Conservation (phyloP, 2,113 vertebrate genomes). For the Hyperopisus bebe region DNA sequence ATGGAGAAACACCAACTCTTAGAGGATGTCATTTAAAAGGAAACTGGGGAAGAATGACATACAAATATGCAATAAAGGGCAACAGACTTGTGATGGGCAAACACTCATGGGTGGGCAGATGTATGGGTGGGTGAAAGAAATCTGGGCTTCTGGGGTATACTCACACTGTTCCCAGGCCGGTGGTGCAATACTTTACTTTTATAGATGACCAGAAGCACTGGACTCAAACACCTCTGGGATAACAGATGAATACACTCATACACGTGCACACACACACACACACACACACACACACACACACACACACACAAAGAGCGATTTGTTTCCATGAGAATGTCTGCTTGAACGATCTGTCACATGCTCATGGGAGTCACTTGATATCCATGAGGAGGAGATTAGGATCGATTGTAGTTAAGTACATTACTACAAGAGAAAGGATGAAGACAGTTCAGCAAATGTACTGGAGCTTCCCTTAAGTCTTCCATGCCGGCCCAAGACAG, state of each 20-base stretch:
- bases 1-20: not conserved
- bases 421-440: conserved; percentile 8
- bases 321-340: not conserved
- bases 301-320: not conserved
- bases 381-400: conserved; percentile 15
- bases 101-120: not conserved
- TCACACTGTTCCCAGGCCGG: not conserved
- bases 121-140: not conserved
- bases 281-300: not conserved
- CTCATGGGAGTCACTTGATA: conserved; percentile 11
- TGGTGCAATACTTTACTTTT: not conserved
- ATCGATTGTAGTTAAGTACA: conserved; percentile 21
- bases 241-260: not conserved
- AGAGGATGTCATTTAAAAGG: not conserved
- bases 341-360: conserved; percentile 5
- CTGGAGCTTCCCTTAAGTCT: not conserved
- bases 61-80: not conserved
- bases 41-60: not conserved
- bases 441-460: conserved; percentile 20
- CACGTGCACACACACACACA: no score
- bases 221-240: not conserved
- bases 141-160: not conserved
- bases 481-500: not conserved
- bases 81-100: not conserved
- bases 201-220: not conserved